These are phyloP conservation scores for Dicycla oo DNA, from an alignment of 2,888 invertebrate genomes.

Conservation along the genomic window DNA sequence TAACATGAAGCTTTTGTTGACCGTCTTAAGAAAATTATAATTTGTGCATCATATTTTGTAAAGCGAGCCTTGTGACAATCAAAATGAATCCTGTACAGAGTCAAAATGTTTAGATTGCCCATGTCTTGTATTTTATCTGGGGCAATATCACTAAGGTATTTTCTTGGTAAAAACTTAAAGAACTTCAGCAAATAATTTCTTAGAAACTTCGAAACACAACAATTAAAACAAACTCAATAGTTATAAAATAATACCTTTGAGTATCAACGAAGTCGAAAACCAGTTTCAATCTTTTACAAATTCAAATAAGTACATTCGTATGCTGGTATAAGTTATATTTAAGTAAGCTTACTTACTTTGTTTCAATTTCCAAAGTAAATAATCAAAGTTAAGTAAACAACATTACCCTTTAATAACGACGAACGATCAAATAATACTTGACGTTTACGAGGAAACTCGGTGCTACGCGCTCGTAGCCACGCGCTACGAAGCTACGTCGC, in stretches of 20 bases:
- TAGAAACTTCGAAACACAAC: not conserved
- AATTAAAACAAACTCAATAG: not conserved
- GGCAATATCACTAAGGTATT: not conserved
- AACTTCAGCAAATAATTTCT: not conserved
- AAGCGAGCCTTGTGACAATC: not conserved
- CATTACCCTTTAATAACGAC: conserved; percentile 61
- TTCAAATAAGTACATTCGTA: conserved; percentile 13
- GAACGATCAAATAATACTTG: conserved; percentile 64
- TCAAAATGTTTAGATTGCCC: not conserved
- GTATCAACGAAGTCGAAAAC: not conserved
- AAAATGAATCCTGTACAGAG: not conserved
- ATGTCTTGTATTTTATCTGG: not conserved
- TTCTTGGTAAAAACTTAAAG: not conserved
- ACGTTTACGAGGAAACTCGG: conserved; percentile 65
- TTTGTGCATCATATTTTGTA: not conserved
- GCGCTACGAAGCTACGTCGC: conserved; percentile 62
- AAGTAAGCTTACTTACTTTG: conserved; percentile 48
- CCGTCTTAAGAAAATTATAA: not conserved
- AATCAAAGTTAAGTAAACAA: conserved; percentile 61
- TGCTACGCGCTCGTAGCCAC: conserved; percentile 58
- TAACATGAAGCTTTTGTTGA: not conserved
- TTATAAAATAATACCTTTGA: conserved; percentile 5
- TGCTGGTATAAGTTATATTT: conserved; percentile 33
- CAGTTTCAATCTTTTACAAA: conserved; percentile 7
- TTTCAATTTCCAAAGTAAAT: conserved; percentile 56